A percentile compares a stretch with the other conserved stretches of the same genome.
Evolutionary conservation across 2,888 invertebrate species (phyloP).

Genomic region (Limnephilus lunatus): DNA sequence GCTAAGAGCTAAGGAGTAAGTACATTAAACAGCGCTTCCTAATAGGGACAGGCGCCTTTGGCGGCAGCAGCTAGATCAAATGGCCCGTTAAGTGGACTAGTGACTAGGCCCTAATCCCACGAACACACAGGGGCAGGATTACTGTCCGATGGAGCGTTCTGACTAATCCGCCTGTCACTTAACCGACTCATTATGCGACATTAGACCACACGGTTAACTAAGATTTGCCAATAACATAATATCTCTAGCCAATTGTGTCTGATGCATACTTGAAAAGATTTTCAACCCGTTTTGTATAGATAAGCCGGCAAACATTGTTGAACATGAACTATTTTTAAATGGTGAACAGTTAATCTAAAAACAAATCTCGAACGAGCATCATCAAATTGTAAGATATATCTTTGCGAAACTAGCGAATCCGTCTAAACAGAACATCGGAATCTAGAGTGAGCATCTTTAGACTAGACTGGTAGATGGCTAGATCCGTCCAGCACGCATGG

Average conservation of each 20-base stretch:
- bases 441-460: constrained; percentile 49
- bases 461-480: constrained; percentile 4
- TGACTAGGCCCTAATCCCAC: constrained; percentile 52
- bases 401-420: constrained; percentile 37
- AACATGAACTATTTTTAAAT: constrained; percentile 23
- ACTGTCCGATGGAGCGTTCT: constrained; percentile 50
- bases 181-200: constrained; percentile 45
- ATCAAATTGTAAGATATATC: constrained; percentile 17
- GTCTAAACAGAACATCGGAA: constrained; percentile 42
- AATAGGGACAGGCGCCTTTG: constrained; percentile 51
- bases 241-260: background rate
- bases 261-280: background rate
- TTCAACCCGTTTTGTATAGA: background rate
- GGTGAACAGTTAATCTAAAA: constrained; percentile 46
- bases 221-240: background rate
- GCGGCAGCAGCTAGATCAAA: constrained; percentile 45
- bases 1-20: constrained; percentile 43
- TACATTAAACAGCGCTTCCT: constrained; percentile 51
- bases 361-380: constrained; percentile 26
- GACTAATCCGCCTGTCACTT: constrained; percentile 57
- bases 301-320: constrained; percentile 3
- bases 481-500: constrained; percentile 26
- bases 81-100: constrained; percentile 58
- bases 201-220: constrained; percentile 36
- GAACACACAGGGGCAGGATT: constrained; percentile 52